phyloP scores from a whole-genome alignment of 2,888 invertebrate species.

The Phrixothrix hirtus region DNA sequence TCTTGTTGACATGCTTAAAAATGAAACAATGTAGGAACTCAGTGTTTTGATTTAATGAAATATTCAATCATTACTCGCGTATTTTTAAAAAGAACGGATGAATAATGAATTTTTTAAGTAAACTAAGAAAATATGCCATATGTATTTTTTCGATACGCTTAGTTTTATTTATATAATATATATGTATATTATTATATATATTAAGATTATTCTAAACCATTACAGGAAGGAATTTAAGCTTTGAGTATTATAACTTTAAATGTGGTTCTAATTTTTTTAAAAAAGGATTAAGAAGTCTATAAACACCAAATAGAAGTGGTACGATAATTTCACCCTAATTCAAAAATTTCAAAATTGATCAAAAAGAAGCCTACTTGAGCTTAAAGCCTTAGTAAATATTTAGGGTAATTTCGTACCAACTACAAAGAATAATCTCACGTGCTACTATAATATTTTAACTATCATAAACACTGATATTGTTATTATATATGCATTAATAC shows the following conservation, averaged over 20 bases:
- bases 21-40: constrained; percentile 21
- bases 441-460: constrained; percentile 22
- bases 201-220: constrained; percentile 22
- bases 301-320: constrained; percentile 13
- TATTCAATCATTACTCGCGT: background rate
- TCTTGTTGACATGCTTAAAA: constrained; percentile 6
- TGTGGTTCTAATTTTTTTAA: constrained; percentile 7
- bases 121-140: constrained; percentile 10
- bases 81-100: background rate
- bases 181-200: constrained; percentile 15
- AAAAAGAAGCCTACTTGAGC: constrained; percentile 9
- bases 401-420: constrained; percentile 11
- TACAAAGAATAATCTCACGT: constrained; percentile 19
- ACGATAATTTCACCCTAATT: constrained; percentile 12
- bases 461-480: constrained; percentile 30
- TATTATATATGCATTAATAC: constrained; percentile 19
- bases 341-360: constrained; percentile 1
- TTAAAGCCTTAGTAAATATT: too few species aligned
- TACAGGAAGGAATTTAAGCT: constrained; percentile 18
- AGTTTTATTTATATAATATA: too few species aligned
- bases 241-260: constrained; percentile 20
- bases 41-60: constrained; percentile 1
- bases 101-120: constrained; percentile 6
- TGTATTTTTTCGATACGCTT: constrained; percentile 13
- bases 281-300: constrained; percentile 12